These are phyloP conservation scores for Cyrtonyx montezumae DNA, from an alignment of 2,113 vertebrate genomes.

Conservation along the genomic window DNA sequence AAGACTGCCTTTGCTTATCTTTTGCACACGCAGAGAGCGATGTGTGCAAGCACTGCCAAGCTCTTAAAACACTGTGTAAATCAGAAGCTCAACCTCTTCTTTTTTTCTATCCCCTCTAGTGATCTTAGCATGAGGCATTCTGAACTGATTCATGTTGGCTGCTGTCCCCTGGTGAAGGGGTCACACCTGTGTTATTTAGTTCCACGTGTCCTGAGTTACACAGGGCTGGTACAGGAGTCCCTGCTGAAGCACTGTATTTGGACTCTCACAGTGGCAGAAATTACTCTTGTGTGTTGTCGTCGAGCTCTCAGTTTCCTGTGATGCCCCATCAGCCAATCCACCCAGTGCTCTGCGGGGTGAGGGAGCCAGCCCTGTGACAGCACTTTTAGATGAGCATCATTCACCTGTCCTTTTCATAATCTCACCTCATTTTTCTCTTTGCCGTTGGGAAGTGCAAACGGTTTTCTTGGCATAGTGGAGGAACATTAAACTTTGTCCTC, in stretches of 20 bases:
- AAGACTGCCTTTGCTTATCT: not conserved
- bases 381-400: not conserved
- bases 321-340: not conserved
- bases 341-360: not conserved
- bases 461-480: not conserved
- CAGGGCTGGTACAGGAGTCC: not conserved
- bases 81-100: not conserved
- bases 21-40: not conserved
- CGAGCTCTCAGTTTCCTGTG: not conserved
- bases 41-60: not conserved
- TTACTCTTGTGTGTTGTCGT: not conserved
- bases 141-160: not conserved
- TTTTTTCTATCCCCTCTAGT: not conserved
- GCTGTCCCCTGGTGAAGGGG: not conserved
- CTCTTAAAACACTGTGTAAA: not conserved
- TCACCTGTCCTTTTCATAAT: not conserved
- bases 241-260: not conserved
- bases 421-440: not conserved
- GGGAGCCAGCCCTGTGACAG: not conserved
- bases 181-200: not conserved
- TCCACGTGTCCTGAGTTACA: not conserved
- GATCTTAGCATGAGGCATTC: not conserved
- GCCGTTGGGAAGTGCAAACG: rapidly evolving
- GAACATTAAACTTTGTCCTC: not conserved
- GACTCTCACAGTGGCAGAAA: not conserved